These are phyloP conservation scores for Pachypanchax playfairii DNA, from an alignment of 2,113 vertebrate species.

Conservation along the genomic window DNA sequence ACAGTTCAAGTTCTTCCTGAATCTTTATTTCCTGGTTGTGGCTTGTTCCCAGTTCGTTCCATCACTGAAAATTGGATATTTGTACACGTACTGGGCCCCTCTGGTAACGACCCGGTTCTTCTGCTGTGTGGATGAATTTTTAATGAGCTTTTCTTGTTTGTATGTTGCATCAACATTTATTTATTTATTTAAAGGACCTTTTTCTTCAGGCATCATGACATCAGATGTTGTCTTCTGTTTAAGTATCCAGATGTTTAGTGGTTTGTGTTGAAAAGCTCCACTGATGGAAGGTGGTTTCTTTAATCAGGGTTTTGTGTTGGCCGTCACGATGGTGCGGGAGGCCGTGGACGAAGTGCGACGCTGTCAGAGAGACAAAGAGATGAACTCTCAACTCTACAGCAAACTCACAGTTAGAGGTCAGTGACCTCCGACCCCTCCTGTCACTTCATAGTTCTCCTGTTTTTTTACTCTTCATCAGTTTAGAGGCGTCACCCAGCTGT, in stretches of 20 bases:
- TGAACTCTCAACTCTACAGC: slow-evolving; percentile 97
- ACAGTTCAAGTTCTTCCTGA: slow-evolving; percentile 99
- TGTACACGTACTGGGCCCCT: slow-evolving; percentile 99
- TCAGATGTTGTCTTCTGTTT: no score
- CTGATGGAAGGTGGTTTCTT: not conserved
- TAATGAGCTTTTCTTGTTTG: no score
- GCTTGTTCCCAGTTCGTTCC: slow-evolving; percentile 96
- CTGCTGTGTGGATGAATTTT: not conserved
- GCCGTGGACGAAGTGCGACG: slow-evolving; percentile 93
- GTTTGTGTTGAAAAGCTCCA: not conserved
- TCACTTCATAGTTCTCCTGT: no score
- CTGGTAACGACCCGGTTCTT: slow-evolving; percentile 83
- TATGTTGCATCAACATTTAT: no score
- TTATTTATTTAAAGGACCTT: no score
- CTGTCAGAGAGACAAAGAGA: slow-evolving; percentile 94
- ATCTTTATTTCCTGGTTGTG: slow-evolving; percentile 97
- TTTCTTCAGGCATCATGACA: no score
- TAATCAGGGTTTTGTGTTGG: slow-evolving; percentile 89
- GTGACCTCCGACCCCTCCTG: no score
- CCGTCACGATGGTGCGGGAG: slow-evolving; percentile 92
- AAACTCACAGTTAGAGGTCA: slow-evolving; percentile 95
- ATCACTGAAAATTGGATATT: slow-evolving; percentile 94
- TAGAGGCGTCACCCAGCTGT: no score
- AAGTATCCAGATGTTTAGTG: not conserved
- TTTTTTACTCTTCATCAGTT: no score